Percentiles rank a stretch among this genome's conserved stretches.
Conservation (phyloP, 2,113 vertebrate species). For the Rafetus swinhoei region DNA sequence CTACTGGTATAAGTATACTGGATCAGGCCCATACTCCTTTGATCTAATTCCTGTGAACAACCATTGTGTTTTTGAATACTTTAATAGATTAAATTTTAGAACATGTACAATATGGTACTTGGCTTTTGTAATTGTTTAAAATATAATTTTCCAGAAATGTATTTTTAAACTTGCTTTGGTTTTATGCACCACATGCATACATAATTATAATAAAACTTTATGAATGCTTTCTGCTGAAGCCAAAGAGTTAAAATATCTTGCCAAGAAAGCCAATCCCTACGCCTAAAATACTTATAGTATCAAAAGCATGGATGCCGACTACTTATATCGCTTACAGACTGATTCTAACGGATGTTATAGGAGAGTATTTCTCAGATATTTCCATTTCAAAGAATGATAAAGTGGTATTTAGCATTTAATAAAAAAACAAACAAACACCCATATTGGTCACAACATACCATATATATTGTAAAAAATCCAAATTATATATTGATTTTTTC, state of each 20-base stretch:
- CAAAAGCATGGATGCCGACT: not conserved
- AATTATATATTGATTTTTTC: not conserved
- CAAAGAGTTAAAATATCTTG: not conserved
- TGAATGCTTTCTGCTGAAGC: not conserved
- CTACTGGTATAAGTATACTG: not conserved
- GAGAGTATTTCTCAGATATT: not conserved
- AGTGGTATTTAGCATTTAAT: not conserved
- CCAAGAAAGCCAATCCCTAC: not conserved
- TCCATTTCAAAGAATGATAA: not conserved
- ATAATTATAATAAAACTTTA: constrained; percentile 12
- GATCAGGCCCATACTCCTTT: not conserved
- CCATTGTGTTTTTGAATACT: not conserved
- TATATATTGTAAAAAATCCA: not conserved
- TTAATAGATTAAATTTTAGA: not conserved
- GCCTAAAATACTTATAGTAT: not conserved
- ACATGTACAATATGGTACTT: not conserved
- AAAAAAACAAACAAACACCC: too few species aligned
- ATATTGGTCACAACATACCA: not conserved
- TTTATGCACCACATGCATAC: not conserved
- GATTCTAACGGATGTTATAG: not conserved
- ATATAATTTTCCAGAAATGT: not conserved
- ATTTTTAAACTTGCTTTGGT: constrained; percentile 15
- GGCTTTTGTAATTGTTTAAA: not conserved
- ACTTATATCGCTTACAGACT: not conserved
- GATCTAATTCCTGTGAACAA: not conserved